phyloP scores from a whole-genome alignment of 2,888 invertebrate species.

The Gymnocheta viridis region DNA sequence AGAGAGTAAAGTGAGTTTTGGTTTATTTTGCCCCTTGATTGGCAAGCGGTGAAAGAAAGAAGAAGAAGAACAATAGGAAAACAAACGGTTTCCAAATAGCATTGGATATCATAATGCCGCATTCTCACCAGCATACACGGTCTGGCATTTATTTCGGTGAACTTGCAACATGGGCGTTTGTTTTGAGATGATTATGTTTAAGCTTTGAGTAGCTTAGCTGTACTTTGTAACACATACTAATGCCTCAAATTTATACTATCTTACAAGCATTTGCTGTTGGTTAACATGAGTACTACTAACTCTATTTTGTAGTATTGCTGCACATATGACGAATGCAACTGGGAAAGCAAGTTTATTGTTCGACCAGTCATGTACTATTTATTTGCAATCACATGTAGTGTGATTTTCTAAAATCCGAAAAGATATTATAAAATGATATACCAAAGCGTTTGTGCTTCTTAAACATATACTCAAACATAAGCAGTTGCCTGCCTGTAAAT shows the following conservation, averaged over 20 bases:
- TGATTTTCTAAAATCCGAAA: constrained; percentile 8
- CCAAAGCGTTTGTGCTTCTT: too few species aligned
- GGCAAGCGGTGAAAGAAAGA: constrained; percentile 16
- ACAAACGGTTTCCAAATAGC: constrained; percentile 50
- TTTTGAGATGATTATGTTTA: constrained; percentile 63
- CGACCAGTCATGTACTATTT: constrained; percentile 27
- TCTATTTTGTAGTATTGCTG: constrained; percentile 31
- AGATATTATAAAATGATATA: constrained; percentile 27
- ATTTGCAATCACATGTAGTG: background rate
- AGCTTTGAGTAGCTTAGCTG: constrained; percentile 69
- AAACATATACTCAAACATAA: background rate
- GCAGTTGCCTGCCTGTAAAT: background rate
- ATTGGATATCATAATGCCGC: constrained; percentile 12
- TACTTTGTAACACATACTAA: constrained; percentile 68
- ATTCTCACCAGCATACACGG: background rate
- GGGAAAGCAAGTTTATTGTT: constrained; percentile 35
- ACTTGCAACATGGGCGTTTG: constrained; percentile 68
- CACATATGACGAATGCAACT: constrained; percentile 29
- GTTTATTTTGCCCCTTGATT: constrained; percentile 25
- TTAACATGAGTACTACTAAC: background rate
- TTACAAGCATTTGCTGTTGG: background rate
- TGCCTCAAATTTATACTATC: background rate
- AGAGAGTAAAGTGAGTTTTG: constrained; percentile 34
- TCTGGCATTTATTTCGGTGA: constrained; percentile 31
- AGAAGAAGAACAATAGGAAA: constrained; percentile 29